Evolutionary conservation across 2,888 invertebrate species (phyloP).

Genomic region (Idaea straminata): DNA sequence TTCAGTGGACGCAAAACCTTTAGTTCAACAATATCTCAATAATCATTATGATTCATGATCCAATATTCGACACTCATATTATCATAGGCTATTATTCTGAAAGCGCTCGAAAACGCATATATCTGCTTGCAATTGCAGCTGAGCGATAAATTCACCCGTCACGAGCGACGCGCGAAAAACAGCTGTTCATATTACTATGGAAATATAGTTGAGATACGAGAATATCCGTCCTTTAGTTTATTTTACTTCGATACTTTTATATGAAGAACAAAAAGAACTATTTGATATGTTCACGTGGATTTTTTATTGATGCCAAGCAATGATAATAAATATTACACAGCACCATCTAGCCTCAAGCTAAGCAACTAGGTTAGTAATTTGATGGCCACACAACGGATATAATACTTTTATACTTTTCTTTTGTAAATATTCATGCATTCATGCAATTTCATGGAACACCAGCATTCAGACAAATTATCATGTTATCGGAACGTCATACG

Average conservation of each 20-base stretch:
- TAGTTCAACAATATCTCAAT: slow-evolving; percentile 13
- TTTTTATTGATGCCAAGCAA: background rate
- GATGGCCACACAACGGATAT: too few relatives aligned
- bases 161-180: slow-evolving; percentile 26
- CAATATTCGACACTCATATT: slow-evolving; percentile 12
- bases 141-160: slow-evolving; percentile 32
- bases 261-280: background rate
- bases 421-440: too few relatives aligned
- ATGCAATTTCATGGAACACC: too few relatives aligned
- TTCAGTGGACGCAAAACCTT: background rate
- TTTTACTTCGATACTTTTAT: background rate
- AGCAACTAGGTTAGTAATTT: too few relatives aligned
- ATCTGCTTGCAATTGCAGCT: slow-evolving; percentile 27
- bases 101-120: slow-evolving; percentile 32
- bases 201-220: slow-evolving; percentile 9
- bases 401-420: too few relatives aligned
- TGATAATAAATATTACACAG: too few relatives aligned
- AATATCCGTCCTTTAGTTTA: background rate
- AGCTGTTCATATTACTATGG: slow-evolving; percentile 13
- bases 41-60: slow-evolving; percentile 18
- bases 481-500: too few relatives aligned
- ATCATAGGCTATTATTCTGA: slow-evolving; percentile 19
- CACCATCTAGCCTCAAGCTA: too few relatives aligned
- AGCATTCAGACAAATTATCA: too few relatives aligned
- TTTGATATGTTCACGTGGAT: background rate